phyloP scores from a whole-genome alignment of 2,888 invertebrate genomes.

The Campaea margaritaria region DNA sequence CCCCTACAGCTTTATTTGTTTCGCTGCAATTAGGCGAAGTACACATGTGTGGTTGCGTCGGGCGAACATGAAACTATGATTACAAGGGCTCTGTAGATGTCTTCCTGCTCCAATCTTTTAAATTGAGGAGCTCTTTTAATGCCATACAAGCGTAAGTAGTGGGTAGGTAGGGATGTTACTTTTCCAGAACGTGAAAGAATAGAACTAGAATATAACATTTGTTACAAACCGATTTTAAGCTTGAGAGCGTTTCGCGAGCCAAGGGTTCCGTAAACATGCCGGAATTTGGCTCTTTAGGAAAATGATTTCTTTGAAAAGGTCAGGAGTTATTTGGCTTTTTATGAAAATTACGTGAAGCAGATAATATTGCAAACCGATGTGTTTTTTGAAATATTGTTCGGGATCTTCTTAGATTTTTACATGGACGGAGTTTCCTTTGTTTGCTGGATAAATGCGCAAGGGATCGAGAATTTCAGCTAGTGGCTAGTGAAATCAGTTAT shows the following conservation, averaged over 20 bases:
- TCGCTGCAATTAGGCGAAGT: constrained; percentile 31
- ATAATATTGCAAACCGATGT: constrained; percentile 33
- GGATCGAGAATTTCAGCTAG: neutral
- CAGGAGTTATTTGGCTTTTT: constrained; percentile 38
- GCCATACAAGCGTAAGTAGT: constrained; percentile 7
- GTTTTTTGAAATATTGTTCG: constrained; percentile 24
- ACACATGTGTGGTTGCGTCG: constrained; percentile 19
- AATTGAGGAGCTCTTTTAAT: constrained; percentile 16
- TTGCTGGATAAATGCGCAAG: constrained; percentile 4
- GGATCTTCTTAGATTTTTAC: constrained; percentile 1
- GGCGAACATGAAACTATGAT: constrained; percentile 3
- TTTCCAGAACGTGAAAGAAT: constrained; percentile 15
- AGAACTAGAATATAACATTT: constrained; percentile 31
- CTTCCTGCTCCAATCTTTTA: constrained; percentile 14
- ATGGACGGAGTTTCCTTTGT: constrained; percentile 8
- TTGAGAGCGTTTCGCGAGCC: constrained; percentile 37
- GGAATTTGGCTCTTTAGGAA: constrained; percentile 36
- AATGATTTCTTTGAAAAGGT: constrained; percentile 37
- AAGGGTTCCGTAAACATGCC: constrained; percentile 40
- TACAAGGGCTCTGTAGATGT: neutral
- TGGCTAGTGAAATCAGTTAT: neutral
- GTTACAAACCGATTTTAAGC: constrained; percentile 39
- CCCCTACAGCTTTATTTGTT: constrained; percentile 36
- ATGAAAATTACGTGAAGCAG: constrained; percentile 32
- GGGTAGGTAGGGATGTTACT: constrained; percentile 5